phyloP scores from a whole-genome alignment of 2,888 invertebrate species.

The Carterocephalus palaemon region DNA sequence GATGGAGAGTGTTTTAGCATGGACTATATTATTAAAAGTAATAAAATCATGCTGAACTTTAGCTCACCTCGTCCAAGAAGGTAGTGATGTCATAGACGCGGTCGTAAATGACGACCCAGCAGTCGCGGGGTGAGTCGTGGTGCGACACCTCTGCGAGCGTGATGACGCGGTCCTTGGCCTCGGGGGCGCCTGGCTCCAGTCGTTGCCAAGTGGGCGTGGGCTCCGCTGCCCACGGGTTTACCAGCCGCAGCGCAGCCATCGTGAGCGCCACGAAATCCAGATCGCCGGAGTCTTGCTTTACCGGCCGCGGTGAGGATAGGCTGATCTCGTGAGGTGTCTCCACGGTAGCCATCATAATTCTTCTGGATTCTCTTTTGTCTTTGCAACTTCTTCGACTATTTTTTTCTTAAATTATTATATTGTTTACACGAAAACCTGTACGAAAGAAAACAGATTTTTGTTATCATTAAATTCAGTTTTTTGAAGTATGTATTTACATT shows the following conservation, averaged over 20 bases:
- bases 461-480: no score
- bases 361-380: background rate
- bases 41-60: background rate
- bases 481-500: no score
- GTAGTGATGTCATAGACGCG: constrained; percentile 89
- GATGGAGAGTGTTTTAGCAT: no score
- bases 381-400: background rate
- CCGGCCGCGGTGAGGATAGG: constrained; percentile 52
- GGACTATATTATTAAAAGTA: no score
- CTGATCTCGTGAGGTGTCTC: constrained; percentile 58
- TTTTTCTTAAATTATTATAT: background rate
- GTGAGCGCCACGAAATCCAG: constrained; percentile 67
- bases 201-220: constrained; percentile 44
- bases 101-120: constrained; percentile 93
- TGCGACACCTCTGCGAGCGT: constrained; percentile 86
- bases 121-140: constrained; percentile 85
- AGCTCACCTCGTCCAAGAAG: constrained; percentile 83
- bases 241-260: constrained; percentile 70
- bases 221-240: constrained; percentile 63
- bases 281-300: constrained; percentile 54
- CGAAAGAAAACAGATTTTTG: no score
- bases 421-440: no score
- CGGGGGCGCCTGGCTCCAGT: constrained; percentile 52
- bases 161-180: constrained; percentile 72
- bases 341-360: constrained; percentile 59